A percentile compares a stretch with the other conserved stretches of the same genome.
These are phyloP conservation scores for Origma solitaria DNA, from an alignment of 2,113 vertebrate genomes.

Conservation along the genomic window DNA sequence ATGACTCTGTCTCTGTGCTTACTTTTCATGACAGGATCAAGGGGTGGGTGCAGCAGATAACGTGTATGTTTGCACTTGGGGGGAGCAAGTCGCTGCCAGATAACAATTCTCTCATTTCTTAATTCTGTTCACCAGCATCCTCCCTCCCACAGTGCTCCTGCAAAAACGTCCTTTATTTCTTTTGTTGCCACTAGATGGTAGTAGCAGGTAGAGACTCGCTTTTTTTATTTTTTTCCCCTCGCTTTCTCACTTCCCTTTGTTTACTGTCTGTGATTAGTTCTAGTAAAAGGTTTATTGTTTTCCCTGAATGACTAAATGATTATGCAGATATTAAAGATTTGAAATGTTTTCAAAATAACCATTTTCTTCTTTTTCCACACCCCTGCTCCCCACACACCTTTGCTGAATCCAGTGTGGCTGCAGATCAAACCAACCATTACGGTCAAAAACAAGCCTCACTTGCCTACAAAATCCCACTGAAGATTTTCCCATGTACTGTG, in stretches of 20 bases:
- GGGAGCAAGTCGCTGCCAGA: neutral
- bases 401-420: neutral
- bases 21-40: neutral
- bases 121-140: neutral
- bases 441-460: neutral
- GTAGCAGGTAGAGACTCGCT: slow-evolving; percentile 63
- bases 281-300: neutral
- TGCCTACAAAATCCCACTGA: neutral
- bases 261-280: neutral
- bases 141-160: neutral
- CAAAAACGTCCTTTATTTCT: neutral
- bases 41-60: neutral
- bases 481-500: neutral
- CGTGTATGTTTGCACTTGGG: neutral
- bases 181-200: slow-evolving; percentile 74
- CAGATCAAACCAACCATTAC: neutral
- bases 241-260: neutral
- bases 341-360: neutral
- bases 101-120: neutral
- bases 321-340: neutral
- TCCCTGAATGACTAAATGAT: neutral
- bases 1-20: neutral
- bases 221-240: neutral
- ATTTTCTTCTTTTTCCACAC: neutral
- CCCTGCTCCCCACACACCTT: neutral